Evolutionary conservation across 2,888 invertebrate species (phyloP), one percentile per base, ranked within the genome.

Genomic region (Lysandra coridon): DNA sequence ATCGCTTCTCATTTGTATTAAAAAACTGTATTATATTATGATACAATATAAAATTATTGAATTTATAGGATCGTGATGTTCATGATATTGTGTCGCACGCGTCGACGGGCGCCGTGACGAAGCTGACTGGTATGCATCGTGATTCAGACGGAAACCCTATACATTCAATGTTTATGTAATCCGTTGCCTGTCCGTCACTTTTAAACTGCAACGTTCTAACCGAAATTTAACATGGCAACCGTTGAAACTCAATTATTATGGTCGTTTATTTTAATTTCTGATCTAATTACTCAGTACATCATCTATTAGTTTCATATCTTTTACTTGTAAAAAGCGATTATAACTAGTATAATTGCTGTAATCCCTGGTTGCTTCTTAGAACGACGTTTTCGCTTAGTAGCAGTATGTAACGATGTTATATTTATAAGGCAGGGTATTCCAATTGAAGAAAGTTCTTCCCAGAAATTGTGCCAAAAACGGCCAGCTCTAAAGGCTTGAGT

Each of bases 81-180:
- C 87, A 86, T 86, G 89, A 89, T 90, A 89, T 88, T 91, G 88
- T 90, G 89, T 89, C 90, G 91, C 90, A 88, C 88, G 90, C 89
- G 90, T 88, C 84, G 84, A 83, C 86, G 83, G 85, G 82, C 87
- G 86, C 86, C 91, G 91, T 93, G 94, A 94, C 94, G 90, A 91
- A 93, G 91, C 84, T 89, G 88, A 84, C 88, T 90, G 94, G 94
- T 90, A 93, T 94, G 94, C 92, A 87, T 87, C 90, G 91, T 94
- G 94, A 94, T 91, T 94, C 94, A 94, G 91, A 90, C 90, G 91
- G 92, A 92, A 92, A 92, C 92, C 92, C 89, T 92, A 91, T 91
- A 91, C 91, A 90, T 83, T 81, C 80, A 81, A 86, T 91, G 91
- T 92, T 94, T 94, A 91, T 92, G 90, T 91, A 92, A 92, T 88